Base-by-base conservation (phyloP, 2,797 vertebrate genomes). In the Buphagus erythrorhynchus region DNA sequence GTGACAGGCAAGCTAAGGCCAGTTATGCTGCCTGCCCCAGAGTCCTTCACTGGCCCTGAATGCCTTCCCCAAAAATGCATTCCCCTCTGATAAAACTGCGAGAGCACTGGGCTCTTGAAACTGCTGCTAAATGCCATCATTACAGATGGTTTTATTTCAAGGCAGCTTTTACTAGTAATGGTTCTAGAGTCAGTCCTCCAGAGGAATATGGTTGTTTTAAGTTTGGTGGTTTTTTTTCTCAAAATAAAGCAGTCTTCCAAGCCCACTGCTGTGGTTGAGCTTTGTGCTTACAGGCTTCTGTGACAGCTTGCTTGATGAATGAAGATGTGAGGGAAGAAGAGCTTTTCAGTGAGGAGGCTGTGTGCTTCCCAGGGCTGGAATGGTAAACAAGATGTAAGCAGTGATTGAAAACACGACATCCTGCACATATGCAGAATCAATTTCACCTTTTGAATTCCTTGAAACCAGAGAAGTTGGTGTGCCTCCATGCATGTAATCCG, bases 241-340 rank as follows among this genome's bases (percentile, higher is more conserved):
- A 94, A 96, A 95, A 91, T 89, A 91, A 68, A 91, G 40, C 82
- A 52, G 42, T 78, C 69, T 95, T 82, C 42, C 79, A 67, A 90
- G 73, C 69, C 62, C 36, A 67, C 58, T 86, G 54, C 85, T 88
- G 76, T 55, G 52, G 55, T 9, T 91, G 66, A 78, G 69, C 59
- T 91, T 78, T 81, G 82, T 54, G 67, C 87, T 95, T 58, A 42
- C 72, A 86, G 78, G 48, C 54, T 81, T 91, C 69, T 90, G 66
- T 86, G 20, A 88, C 94, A 91, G 82, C 62, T 90, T 63, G 35
- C 58, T 61, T 91, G 95, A 94, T 96, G 93, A 96, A 93, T 86
- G 94, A 83, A 92, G 82, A 90, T 95, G 59, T 62, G 88, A 93
- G 63, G 68, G 55, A 78, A 83, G 87, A 92, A 77, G 82, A 86